Evolutionary conservation across 92 coral and sea anemone species (phyloP), one percentile per base, ranked within the genome.

Genomic region (Siderastrea radians): DNA sequence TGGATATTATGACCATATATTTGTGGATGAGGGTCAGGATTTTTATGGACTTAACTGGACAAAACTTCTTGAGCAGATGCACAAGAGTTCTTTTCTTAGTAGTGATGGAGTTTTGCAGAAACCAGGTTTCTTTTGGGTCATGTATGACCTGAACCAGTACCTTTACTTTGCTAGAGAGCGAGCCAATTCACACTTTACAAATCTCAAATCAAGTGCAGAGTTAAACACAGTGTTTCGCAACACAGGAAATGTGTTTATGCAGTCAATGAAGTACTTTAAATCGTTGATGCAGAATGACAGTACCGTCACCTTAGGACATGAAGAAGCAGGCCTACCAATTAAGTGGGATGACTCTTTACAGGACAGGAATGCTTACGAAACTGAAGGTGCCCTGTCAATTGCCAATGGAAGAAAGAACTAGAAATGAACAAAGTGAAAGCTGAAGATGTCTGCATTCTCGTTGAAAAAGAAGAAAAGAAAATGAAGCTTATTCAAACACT

Each of bases 11-110:
- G 87, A 92, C 12, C 95, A 92, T 50, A 89, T 92, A 14, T 92
- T 92, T 69, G 86, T 92, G 26, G 95, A 92, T 49, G 95, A 92
- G 68, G 82, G 93, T 11, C 93, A 92, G 43, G 93, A 92, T 14
- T 57, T 92, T 54, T 75, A 53, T 63, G 88, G 88, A 1, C 54
- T 5, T 14, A 52, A 17, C 57, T 92, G 95, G 93, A 86, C 78
- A 75, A 50, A 54, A 3, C 60, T 85, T 17, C 57, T 92, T 46
- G 15, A 85, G 19, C 74, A 69, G 62, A 77, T 67, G 45, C 81
- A 26, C 81, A 59, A 69, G 7, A 53, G 53, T 5, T 6, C 61
- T 13, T 58, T 7, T 49, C 14, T 2, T 54, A 66, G 66, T 0
- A 72, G 15, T 10, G 64, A 47, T 62, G 82, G 49, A 1, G 84